phyloP scores from a whole-genome alignment of 2,113 vertebrate species.

The Phycodurus eques region DNA sequence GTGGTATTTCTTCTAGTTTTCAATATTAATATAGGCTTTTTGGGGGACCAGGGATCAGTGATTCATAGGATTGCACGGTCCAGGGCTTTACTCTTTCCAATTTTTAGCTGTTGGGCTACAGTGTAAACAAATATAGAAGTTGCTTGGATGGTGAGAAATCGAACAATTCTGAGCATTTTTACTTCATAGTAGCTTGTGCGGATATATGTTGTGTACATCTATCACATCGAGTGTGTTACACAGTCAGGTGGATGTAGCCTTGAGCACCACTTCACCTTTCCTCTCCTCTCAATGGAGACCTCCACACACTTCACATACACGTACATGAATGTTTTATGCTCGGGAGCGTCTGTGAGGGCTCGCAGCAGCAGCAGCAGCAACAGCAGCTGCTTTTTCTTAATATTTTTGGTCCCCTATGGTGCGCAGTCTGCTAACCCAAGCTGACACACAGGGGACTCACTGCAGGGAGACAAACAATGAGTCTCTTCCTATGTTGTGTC shows the following conservation, averaged over 20 bases:
- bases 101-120: no score
- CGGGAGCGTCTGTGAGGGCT: constrained; percentile 35
- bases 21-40: no score
- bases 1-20: no score
- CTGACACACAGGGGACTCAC: constrained; percentile 34
- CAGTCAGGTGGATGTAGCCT: constrained; percentile 21
- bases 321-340: constrained; percentile 15
- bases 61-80: no score
- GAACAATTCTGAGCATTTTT: background rate
- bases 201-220: background rate
- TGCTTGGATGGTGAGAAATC: background rate
- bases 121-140: background rate
- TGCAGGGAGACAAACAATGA: constrained; percentile 38
- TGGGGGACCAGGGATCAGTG: no score
- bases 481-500: background rate
- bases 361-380: constrained; percentile 28
- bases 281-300: background rate
- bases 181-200: background rate
- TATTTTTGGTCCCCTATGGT: constrained; percentile 39
- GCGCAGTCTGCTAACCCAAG: constrained; percentile 37
- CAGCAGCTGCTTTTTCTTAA: constrained; percentile 34
- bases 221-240: constrained; percentile 1
- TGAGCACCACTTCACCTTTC: constrained; percentile 26
- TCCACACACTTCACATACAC: background rate
- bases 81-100: no score